These are phyloP conservation scores for Cheilosia vulpina DNA, from an alignment of 2,888 invertebrate species.

Conservation along the genomic window DNA sequence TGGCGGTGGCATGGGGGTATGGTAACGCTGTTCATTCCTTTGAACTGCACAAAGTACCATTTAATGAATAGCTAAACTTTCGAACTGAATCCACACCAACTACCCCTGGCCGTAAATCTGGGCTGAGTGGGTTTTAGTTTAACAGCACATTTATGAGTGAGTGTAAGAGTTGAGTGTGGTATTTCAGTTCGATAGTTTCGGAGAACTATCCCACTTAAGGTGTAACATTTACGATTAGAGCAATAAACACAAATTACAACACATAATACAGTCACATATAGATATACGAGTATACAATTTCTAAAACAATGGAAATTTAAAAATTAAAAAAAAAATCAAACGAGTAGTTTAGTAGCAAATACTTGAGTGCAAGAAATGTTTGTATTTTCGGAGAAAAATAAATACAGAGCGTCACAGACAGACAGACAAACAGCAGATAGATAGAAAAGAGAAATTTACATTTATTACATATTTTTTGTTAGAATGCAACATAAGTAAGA, in stretches of 20 bases:
- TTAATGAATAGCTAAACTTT: constrained; percentile 74
- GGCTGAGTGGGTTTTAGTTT: neutral
- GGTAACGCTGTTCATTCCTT: constrained; percentile 57
- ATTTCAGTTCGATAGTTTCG: constrained; percentile 3
- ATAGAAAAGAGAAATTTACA: constrained; percentile 50
- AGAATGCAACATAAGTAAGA: constrained; percentile 66
- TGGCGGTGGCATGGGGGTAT: neutral
- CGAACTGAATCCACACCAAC: constrained; percentile 42
- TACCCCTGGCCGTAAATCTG: neutral
- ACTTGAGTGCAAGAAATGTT: neutral
- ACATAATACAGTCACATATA: constrained; percentile 36
- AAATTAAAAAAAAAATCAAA: neutral
- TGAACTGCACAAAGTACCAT: constrained; percentile 68
- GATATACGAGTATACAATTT: constrained; percentile 36
- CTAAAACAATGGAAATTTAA: constrained; percentile 17
- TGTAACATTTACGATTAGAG: constrained; percentile 33
- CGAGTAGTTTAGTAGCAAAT: too few relatives aligned
- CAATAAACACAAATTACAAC: constrained; percentile 48
- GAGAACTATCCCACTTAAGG: constrained; percentile 30
- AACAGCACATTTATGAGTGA: constrained; percentile 49
- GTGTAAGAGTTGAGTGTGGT: constrained; percentile 32
- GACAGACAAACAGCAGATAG: constrained; percentile 21
- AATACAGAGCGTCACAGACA: too few relatives aligned
- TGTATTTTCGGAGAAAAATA: too few relatives aligned
- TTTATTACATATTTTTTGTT: constrained; percentile 24